A percentile compares a stretch with the other conserved stretches of the same genome.
Conservation (phyloP, 2,797 vertebrate genomes). For the Danio choprae region DNA sequence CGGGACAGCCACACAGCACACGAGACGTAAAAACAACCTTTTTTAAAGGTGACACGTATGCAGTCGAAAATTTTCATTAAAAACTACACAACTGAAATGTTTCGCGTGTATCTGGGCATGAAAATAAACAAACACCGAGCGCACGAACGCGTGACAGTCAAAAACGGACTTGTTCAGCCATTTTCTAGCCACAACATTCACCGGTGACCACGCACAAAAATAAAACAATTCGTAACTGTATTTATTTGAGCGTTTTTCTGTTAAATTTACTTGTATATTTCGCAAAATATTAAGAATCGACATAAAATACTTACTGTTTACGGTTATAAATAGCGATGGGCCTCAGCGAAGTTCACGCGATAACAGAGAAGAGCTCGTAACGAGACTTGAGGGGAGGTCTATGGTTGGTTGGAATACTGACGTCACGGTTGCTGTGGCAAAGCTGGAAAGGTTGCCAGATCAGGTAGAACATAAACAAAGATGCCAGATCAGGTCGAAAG, state of each 20-base stretch:
- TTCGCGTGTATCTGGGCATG: not conserved
- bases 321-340: conserved; percentile 54
- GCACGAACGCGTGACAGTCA: conserved; percentile 47
- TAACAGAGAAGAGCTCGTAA: conserved; percentile 31
- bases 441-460: conserved; percentile 52
- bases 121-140: conserved; percentile 27
- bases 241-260: not conserved
- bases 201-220: not conserved
- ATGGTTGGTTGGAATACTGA: conserved; percentile 55
- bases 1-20: not conserved
- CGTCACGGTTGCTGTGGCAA: conserved; percentile 63
- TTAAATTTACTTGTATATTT: not conserved
- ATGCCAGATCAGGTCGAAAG: not conserved
- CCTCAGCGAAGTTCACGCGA: conserved; percentile 64
- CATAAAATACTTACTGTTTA: conserved; percentile 62
- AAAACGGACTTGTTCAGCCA: not conserved
- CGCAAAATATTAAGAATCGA: not conserved
- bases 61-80: not conserved
- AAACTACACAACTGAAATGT: not conserved
- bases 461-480: not conserved
- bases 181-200: not conserved
- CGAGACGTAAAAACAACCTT: not conserved
- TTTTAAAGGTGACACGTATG: not conserved
- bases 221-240: not conserved
- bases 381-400: conserved; percentile 58